phyloP scores from a whole-genome alignment of 2,888 invertebrate species.

The Pemphredon lugubris region DNA sequence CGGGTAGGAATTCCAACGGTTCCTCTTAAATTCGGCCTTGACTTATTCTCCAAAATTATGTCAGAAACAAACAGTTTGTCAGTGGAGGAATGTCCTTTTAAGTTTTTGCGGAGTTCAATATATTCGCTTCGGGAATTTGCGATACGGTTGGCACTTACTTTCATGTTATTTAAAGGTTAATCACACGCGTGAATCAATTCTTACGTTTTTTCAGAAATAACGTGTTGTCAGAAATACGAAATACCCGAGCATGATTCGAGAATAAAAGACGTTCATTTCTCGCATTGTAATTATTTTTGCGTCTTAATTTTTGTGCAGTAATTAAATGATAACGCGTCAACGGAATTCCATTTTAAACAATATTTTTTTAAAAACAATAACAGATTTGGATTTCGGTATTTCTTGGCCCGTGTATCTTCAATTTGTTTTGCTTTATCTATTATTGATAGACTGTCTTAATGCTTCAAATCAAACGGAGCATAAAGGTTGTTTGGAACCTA shows the following conservation, averaged over 20 bases:
- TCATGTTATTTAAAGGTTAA: slow-evolving; percentile 27
- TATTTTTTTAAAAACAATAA: no score
- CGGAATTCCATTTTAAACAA: no score
- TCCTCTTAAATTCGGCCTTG: slow-evolving; percentile 59
- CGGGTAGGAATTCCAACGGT: slow-evolving; percentile 21
- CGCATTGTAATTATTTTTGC: no score
- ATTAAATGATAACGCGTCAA: no score
- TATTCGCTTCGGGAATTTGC: slow-evolving; percentile 4
- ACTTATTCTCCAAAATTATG: slow-evolving; percentile 66
- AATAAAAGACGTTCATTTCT: background rate
- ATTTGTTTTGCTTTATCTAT: background rate
- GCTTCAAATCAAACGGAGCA: background rate
- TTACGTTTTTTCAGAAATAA: no score
- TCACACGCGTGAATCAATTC: slow-evolving; percentile 1
- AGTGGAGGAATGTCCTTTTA: slow-evolving; percentile 29
- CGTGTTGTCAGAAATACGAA: no score
- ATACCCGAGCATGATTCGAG: no score
- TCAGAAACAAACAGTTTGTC: slow-evolving; percentile 55
- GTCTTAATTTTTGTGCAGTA: no score
- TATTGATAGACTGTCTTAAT: background rate
- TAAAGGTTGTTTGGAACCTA: slow-evolving; percentile 11
- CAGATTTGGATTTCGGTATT: no score
- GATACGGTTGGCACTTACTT: slow-evolving; percentile 11
- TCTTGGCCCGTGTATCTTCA: background rate
- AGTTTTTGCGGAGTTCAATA: slow-evolving; percentile 10